Conservation (phyloP, 2,113 vertebrate species). For the Alosa alosa region DNA sequence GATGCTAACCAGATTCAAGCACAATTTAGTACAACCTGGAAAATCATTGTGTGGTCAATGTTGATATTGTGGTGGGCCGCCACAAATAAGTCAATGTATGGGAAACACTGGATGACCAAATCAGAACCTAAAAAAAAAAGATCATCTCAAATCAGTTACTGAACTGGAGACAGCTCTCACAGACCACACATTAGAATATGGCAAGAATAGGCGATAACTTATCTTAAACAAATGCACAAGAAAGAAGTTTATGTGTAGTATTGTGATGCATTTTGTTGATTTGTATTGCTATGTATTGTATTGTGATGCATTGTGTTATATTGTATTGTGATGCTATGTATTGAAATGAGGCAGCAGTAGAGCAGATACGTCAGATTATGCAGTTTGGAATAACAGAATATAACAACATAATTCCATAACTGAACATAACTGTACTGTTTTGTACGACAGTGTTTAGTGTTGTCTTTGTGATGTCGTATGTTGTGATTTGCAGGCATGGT, state of each 20-base stretch:
- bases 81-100: no score
- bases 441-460: neutral
- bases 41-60: no score
- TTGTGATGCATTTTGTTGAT: neutral
- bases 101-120: no score
- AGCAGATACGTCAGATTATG: neutral
- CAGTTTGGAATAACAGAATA: no score
- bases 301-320: neutral
- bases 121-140: neutral
- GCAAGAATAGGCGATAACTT: neutral
- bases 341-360: neutral
- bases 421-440: neutral
- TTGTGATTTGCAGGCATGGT: slow-evolving; percentile 67
- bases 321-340: neutral
- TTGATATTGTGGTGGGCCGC: no score
- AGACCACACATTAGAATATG: neutral
- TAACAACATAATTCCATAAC: no score
- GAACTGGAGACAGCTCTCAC: neutral
- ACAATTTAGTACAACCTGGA: no score
- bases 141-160: neutral
- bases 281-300: neutral
- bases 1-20: no score
- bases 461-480: neutral
- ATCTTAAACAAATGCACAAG: neutral
- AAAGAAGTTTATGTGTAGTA: neutral